Percentiles rank a stretch among this genome's conserved stretches.
These are phyloP conservation scores for Amaurobius ferox DNA, from an alignment of 2,888 invertebrate species.

Conservation along the genomic window DNA sequence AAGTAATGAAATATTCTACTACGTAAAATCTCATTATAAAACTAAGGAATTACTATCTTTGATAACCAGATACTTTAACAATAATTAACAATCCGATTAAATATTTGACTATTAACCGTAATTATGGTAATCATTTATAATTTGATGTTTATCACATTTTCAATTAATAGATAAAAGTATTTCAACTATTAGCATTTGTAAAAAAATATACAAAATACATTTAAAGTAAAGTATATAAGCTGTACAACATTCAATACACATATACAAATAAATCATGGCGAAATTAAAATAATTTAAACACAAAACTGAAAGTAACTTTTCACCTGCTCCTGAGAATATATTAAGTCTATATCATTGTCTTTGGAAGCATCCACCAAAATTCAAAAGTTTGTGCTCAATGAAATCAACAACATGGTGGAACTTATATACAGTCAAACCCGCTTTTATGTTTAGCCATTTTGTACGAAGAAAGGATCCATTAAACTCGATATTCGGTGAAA, in stretches of 20 bases:
- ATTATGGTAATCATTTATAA: not conserved
- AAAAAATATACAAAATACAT: conserved; percentile 1
- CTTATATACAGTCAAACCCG: not conserved
- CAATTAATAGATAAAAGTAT: not conserved
- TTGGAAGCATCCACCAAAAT: not conserved
- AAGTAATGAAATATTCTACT: too few species aligned
- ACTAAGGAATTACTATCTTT: too few species aligned
- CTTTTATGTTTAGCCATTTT: not conserved
- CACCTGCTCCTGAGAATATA: not conserved
- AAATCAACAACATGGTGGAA: not conserved
- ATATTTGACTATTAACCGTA: not conserved
- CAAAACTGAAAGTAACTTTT: conserved; percentile 4
- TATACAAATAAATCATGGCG: conserved; percentile 8
- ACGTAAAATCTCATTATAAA: too few species aligned
- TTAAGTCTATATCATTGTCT: not conserved
- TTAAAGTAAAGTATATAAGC: conserved; percentile 11
- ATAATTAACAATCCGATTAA: not conserved
- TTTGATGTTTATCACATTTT: not conserved
- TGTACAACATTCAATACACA: conserved; percentile 17
- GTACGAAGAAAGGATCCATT: too few species aligned
- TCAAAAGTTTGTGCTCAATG: not conserved
- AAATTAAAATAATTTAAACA: conserved; percentile 18
- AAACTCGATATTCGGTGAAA: too few species aligned
- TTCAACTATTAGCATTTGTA: not conserved
- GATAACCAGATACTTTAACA: not conserved